Base-by-base conservation (phyloP, 2,797 vertebrate genomes). In the Megalops cyprinoides region DNA sequence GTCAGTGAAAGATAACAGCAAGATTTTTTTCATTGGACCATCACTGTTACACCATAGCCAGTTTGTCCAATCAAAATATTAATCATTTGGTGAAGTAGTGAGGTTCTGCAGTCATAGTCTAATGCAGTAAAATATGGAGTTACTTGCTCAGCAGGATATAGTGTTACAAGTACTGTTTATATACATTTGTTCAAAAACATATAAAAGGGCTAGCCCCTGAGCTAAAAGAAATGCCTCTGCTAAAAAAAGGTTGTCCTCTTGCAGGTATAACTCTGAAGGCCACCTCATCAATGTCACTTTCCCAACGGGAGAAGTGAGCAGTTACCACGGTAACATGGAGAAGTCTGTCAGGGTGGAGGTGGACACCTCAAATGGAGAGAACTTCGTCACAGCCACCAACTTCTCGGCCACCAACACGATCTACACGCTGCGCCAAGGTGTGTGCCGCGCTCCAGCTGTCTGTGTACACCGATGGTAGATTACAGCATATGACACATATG, bases 351-450 rank as follows among this genome's bases (percentile, higher is more conserved):
- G 93, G 83, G 97, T 99, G 44, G 96, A 97, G 84, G 93, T 97
- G 3, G 96, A 98, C 81, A 95, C 95, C 39, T 97, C 97, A 23
- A 97, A 95, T 89, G 94, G 88, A 0, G 97, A 99, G 92, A 98
- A 97, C 85, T 96, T 98, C 74, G 88, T 97, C 91, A 96, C 96
- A 75, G 95, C 95, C 86, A 98, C 97, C 82, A 99, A 99, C 89
- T 91, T 98, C 90, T 98, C 97, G 56, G 97, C 97, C 85, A 96
- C 96, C 42, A 97, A 96, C 89, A 97, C 96, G 83, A 95, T 98
- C 88, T 99, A 97, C 89, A 97, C 96, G 15, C 95, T 98, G 90
- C 96, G 94, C 87, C 97, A 97, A 96, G 98, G 98, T 98, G 94
- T 74, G 75, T 49, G 49, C 42, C 37, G 25, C 62, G 8, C 31